A percentile compares a stretch with the other conserved stretches of the same genome.
These are phyloP conservation scores for Steatornis caripensis DNA, from an alignment of 2,113 vertebrate genomes.

Conservation along the genomic window DNA sequence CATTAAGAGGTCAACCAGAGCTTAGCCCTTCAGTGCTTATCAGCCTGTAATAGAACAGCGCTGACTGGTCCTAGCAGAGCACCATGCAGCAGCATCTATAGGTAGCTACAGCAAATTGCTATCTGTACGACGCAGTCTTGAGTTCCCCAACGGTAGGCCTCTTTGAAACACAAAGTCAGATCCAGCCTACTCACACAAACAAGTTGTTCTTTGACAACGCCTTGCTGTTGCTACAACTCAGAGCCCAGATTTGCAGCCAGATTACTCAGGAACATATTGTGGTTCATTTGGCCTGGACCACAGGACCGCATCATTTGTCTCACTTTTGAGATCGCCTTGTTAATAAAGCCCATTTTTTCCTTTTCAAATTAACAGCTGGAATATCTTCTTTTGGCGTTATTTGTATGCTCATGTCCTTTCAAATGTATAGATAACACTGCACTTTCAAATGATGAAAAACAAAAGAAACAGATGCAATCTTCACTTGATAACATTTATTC, in stretches of 20 bases:
- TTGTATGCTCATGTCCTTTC: background rate
- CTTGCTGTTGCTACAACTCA: background rate
- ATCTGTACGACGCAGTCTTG: background rate
- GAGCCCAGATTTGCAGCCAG: background rate
- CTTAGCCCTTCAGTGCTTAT: background rate
- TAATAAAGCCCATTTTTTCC: background rate
- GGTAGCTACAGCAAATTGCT: background rate
- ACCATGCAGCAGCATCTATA: background rate
- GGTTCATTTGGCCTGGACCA: too few species aligned
- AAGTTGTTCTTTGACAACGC: background rate
- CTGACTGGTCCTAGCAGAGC: background rate
- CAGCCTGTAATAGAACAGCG: background rate
- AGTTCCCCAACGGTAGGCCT: background rate
- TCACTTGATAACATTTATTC: constrained; percentile 83
- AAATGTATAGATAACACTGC: background rate
- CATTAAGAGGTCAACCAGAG: background rate
- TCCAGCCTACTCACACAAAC: background rate
- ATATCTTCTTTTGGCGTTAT: background rate
- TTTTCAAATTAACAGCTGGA: background rate
- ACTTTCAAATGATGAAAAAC: constrained; percentile 18
- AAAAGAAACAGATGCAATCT: constrained; percentile 40
- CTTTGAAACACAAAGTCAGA: background rate
- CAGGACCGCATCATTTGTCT: background rate
- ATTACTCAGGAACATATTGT: background rate
- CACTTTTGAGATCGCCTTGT: background rate